Evolutionary conservation across 1,140 invertebrate species (phyloP).

Genomic region (Oedothorax gibbosus): DNA sequence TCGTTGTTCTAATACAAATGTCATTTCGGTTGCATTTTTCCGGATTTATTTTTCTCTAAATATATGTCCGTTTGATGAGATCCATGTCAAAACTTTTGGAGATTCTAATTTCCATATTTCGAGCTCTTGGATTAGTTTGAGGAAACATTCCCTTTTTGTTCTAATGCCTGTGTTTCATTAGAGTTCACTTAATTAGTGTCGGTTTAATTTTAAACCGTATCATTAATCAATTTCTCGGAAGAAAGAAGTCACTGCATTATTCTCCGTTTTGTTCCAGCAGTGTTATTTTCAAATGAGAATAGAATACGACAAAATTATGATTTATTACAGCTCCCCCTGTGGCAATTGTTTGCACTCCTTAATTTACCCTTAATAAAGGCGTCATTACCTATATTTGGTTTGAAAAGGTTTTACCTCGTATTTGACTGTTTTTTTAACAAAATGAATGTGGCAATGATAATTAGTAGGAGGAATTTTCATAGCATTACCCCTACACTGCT

Average conservation of each 20-base stretch:
- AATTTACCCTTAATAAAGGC: no score
- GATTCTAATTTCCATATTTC: slow-evolving; percentile 5
- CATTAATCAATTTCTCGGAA: neutral
- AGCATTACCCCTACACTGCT: no score
- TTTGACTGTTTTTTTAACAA: no score
- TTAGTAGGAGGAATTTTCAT: no score
- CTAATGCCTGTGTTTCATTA: neutral
- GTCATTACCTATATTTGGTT: no score
- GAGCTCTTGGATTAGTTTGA: neutral
- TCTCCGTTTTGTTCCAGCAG: no score
- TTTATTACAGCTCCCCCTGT: no score
- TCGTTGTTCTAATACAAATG: neutral
- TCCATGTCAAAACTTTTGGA: neutral
- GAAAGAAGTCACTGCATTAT: neutral
- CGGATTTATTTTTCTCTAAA: slow-evolving; percentile 8
- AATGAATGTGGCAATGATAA: no score
- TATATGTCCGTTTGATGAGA: neutral
- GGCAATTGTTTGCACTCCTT: no score
- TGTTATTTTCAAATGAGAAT: no score
- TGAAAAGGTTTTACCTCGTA: no score
- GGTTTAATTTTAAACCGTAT: slow-evolving; percentile 10
- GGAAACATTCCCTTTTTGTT: slow-evolving; percentile 4
- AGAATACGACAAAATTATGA: no score
- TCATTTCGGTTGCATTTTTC: slow-evolving; percentile 23
- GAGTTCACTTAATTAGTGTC: slow-evolving; percentile 13